Evolutionary conservation across 2,113 vertebrate genomes (phyloP).

Genomic region (Pampusana beccarii): DNA sequence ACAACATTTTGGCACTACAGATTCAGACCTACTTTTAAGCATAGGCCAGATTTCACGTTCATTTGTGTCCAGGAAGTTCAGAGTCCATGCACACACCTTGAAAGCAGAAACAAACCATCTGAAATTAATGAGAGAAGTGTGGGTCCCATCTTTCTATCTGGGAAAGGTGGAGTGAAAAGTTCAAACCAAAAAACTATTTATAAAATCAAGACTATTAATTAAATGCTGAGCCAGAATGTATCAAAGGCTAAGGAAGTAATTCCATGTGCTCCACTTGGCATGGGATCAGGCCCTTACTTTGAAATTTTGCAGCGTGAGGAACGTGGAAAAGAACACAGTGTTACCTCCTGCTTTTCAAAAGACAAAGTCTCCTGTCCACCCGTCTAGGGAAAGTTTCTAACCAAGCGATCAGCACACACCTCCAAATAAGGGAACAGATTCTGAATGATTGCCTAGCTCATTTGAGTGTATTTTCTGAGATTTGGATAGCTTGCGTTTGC

Average conservation of each 20-base stretch:
- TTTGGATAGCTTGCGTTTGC: neutral
- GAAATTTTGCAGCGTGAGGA: slow-evolving; percentile 23
- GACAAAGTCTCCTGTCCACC: neutral
- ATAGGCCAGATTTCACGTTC: slow-evolving; percentile 8
- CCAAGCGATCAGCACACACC: neutral
- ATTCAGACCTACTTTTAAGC: slow-evolving; percentile 24
- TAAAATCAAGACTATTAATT: slow-evolving; percentile 54
- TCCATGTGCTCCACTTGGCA: slow-evolving; percentile 62
- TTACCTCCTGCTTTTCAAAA: slow-evolving; percentile 16
- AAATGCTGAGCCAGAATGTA: slow-evolving; percentile 54
- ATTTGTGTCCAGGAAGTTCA: slow-evolving; percentile 36
- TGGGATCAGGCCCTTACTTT: slow-evolving; percentile 8
- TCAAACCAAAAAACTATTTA: slow-evolving; percentile 34
- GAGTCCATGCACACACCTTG: neutral
- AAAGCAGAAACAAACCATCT: slow-evolving; percentile 53
- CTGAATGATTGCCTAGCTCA: neutral
- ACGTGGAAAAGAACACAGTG: neutral
- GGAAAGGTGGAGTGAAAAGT: slow-evolving; percentile 60
- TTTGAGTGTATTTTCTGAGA: neutral
- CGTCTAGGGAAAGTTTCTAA: neutral
- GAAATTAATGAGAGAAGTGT: slow-evolving; percentile 50
- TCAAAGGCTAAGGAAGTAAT: slow-evolving; percentile 65
- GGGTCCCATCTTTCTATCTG: slow-evolving; percentile 32
- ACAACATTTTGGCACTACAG: neutral
- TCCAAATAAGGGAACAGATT: neutral